A percentile compares a stretch with the other conserved stretches of the same genome.
Conservation (phyloP, 2,113 vertebrate genomes). For the Xenotilapia longispinis region DNA sequence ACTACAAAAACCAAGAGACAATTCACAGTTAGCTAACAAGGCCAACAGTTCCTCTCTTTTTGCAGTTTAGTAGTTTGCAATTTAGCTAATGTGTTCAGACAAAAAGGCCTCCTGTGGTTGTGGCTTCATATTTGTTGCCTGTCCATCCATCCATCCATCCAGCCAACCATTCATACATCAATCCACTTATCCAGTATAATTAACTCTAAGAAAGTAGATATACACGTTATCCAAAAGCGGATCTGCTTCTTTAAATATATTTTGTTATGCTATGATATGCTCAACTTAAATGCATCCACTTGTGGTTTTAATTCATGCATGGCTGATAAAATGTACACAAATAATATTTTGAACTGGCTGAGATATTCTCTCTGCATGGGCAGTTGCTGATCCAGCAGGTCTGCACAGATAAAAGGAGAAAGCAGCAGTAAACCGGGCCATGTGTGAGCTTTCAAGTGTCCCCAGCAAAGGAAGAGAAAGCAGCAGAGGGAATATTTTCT, state of each 20-base stretch:
- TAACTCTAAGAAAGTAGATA: not conserved
- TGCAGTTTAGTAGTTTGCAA: not conserved
- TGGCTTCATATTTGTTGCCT: not conserved
- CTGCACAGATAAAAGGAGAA: not conserved
- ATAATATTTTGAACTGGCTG: not conserved
- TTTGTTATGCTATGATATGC: not conserved
- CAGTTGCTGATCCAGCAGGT: not conserved
- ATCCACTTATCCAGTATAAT: not conserved
- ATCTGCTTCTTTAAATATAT: not conserved
- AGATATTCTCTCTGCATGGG: not conserved
- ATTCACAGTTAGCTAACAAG: not conserved
- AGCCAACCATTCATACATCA: not conserved
- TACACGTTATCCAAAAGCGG: rapidly evolving
- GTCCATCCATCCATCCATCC: not conserved
- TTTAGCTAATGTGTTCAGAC: not conserved
- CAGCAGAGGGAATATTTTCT: constrained; percentile 34
- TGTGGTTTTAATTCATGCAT: not conserved
- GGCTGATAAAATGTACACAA: not conserved
- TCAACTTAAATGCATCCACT: not conserved
- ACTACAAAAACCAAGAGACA: not conserved
- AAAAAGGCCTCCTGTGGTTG: not conserved
- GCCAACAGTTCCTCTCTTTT: not conserved
- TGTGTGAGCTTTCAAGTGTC: constrained; percentile 27
- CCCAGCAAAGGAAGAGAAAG: not conserved
- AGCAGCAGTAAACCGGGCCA: not conserved